Percentiles rank a stretch among this genome's conserved stretches.
Evolutionary conservation across 1,140 invertebrate genomes (phyloP).

Genomic region (Neodiprion lecontei): DNA sequence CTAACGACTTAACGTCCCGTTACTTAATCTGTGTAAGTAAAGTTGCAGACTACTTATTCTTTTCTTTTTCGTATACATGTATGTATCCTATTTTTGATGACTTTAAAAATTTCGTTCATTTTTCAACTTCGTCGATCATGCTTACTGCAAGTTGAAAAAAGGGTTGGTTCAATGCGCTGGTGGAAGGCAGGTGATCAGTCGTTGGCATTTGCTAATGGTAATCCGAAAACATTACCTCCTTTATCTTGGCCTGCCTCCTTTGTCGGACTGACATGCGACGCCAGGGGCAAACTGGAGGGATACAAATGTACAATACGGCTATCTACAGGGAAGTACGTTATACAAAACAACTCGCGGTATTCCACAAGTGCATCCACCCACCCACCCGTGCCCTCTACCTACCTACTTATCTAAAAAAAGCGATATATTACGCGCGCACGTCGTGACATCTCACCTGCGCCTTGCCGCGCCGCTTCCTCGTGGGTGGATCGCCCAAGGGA

Average conservation of each 20-base stretch:
- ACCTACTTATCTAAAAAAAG: slow-evolving; percentile 51
- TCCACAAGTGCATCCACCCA: too few relatives aligned
- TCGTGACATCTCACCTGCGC: slow-evolving; percentile 62
- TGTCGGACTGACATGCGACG: slow-evolving; percentile 39
- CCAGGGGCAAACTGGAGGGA: slow-evolving; percentile 42
- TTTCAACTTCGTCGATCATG: too few relatives aligned
- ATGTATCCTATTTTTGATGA: too few relatives aligned
- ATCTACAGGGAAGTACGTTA: neutral
- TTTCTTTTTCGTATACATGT: too few relatives aligned
- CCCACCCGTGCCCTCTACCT: too few relatives aligned
- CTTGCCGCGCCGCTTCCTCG: slow-evolving; percentile 49
- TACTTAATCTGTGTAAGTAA: too few relatives aligned
- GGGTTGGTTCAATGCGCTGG: too few relatives aligned
- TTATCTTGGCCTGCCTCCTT: slow-evolving; percentile 34
- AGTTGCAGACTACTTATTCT: too few relatives aligned
- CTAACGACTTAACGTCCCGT: too few relatives aligned
- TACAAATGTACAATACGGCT: neutral
- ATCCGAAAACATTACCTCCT: slow-evolving; percentile 38
- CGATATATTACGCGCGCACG: slow-evolving; percentile 60
- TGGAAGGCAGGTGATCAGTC: slow-evolving; percentile 36
- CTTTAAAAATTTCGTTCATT: too few relatives aligned
- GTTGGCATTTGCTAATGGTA: slow-evolving; percentile 45
- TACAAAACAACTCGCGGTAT: too few relatives aligned
- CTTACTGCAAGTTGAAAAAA: too few relatives aligned
- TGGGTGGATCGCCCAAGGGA: slow-evolving; percentile 54